Evolutionary conservation across 2,888 invertebrate genomes (phyloP), one percentile per base, ranked within the genome.

Genomic region (Hirtodrosophila trivittata): DNA sequence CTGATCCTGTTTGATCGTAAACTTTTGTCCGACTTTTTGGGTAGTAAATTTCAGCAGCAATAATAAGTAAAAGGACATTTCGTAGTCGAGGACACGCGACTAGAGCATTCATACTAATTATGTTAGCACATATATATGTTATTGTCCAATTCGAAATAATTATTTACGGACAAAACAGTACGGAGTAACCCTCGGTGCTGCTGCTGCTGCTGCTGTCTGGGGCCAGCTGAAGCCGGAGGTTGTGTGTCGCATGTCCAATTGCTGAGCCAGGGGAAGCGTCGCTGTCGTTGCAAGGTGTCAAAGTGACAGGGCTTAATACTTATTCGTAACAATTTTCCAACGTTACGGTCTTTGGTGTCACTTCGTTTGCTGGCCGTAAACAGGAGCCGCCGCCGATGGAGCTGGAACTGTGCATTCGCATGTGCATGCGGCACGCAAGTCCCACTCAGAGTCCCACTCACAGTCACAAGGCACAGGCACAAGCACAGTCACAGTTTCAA

Each of bases 251-350:
- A 66, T 75, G 70, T 66, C 76, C 67, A 76, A 76, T 78, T 66
- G 72, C 5, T 47, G 41, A 42, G 59, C 57, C 12, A 14, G 10
- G 9, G 21, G 41, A 16, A 26, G 33, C 18, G 39, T 41, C 32
- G 32, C 5, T 26, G 42, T n/a, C 43, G 21, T 50, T 45, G 52
- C 55, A 71, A 82, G 81, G 81, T 82, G 81, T 82, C 82, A 82
- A 82, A 74, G 65, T 82, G 81, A 85, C 81, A 82, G 67, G 59
- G 74, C 56, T 69, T 77, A 69, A 82, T 82, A 66, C 81, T 55
- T 82, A 75, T 77, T 73, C 52, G 81, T 77, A 73, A 73, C 80
- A 65, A 74, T 83, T 83, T 78, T 62, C 60, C 80, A 68, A 56
- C 78, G 56, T 59, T 71, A 59, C 67, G 55, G 63, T 62, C 78